Evolutionary conservation across 2,888 invertebrate species (phyloP), one percentile per base, ranked within the genome.

Genomic region (Cloeon dipterum): DNA sequence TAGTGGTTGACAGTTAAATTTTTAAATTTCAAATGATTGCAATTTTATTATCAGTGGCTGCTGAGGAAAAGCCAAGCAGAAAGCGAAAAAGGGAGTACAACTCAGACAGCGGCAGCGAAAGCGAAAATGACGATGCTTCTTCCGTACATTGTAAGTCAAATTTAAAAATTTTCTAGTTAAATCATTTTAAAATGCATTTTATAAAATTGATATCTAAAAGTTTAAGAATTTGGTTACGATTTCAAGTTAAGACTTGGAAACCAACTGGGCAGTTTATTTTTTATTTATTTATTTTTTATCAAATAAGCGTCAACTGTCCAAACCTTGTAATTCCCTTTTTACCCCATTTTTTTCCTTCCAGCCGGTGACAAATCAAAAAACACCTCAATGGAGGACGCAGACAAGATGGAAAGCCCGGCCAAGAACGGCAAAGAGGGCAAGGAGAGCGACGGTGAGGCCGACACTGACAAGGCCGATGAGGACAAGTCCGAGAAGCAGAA

Each of bases 11-110:
- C n/a, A n/a, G n/a, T n/a, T n/a, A n/a, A n/a, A n/a, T 32, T 32
- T 32, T 13, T 13, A 32, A 14, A 13, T 11, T 32, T 32, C 13
- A 32, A 7, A 8, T 32, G 32, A 32, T 14, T 10, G 32, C 10
- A 7, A 13, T 32, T 7, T 32, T 32, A n/a, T n/a, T 25, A n/a
- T n/a, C n/a, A 23, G 7, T 23, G 25, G 54, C 51, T 44, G 53
- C 56, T 8, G 56, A 53, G 34, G 60, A 58, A 39, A 50, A 47
- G 1, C 58, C 51, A 50, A 46, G 44, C 56, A 68, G 44, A 61
- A 69, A 52, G 48, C 61, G 48, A 46, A 70, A 57, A 50, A 58
- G 62, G 25, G 55, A 51, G 36, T 54, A 51, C 37, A 54, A 53
- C 29, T 54, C 54, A 20, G 60, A 58, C 35, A 62, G 59, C 39